A percentile compares a stretch with the other conserved stretches of the same genome.
These are phyloP conservation scores for Adela reaumurella DNA, from an alignment of 2,888 invertebrate genomes.

Conservation along the genomic window DNA sequence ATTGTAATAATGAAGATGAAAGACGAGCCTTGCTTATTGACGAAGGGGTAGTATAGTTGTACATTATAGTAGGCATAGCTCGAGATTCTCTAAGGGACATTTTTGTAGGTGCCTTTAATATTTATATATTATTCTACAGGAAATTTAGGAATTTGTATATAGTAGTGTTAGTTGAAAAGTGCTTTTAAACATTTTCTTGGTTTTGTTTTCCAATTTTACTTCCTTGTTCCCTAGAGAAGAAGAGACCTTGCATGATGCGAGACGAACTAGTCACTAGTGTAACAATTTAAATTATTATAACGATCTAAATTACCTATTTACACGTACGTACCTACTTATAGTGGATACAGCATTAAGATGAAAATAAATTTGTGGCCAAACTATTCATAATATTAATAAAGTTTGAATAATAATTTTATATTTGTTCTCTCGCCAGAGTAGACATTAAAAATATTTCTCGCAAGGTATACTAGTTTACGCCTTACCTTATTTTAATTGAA, in stretches of 20 bases:
- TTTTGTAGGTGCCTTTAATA: slow-evolving; percentile 53
- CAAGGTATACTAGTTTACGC: too few relatives aligned
- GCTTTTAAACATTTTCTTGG: neutral
- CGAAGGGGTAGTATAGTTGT: slow-evolving; percentile 45
- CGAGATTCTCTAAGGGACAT: slow-evolving; percentile 39
- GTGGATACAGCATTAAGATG: slow-evolving; percentile 30
- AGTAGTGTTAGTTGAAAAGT: neutral
- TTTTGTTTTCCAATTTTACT: slow-evolving; percentile 2
- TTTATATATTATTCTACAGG: neutral
- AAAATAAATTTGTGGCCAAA: slow-evolving; percentile 56
- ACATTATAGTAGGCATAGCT: slow-evolving; percentile 24
- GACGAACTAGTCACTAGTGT: slow-evolving; percentile 52
- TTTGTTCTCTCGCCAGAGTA: too few relatives aligned
- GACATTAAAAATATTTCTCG: too few relatives aligned
- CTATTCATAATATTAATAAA: slow-evolving; percentile 37
- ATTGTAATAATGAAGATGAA: slow-evolving; percentile 14
- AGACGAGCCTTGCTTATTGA: slow-evolving; percentile 50
- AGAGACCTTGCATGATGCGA: slow-evolving; percentile 25
- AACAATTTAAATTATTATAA: slow-evolving; percentile 37
- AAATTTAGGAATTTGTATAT: neutral
- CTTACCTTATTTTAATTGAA: too few relatives aligned
- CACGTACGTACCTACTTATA: slow-evolving; percentile 24
- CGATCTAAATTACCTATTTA: slow-evolving; percentile 5
- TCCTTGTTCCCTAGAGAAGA: slow-evolving; percentile 4
- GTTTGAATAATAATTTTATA: too few relatives aligned